Percentiles rank a stretch among this genome's conserved stretches.
phyloP scores from a whole-genome alignment of 1,140 invertebrate genomes.

The Drosophila elegans region DNA sequence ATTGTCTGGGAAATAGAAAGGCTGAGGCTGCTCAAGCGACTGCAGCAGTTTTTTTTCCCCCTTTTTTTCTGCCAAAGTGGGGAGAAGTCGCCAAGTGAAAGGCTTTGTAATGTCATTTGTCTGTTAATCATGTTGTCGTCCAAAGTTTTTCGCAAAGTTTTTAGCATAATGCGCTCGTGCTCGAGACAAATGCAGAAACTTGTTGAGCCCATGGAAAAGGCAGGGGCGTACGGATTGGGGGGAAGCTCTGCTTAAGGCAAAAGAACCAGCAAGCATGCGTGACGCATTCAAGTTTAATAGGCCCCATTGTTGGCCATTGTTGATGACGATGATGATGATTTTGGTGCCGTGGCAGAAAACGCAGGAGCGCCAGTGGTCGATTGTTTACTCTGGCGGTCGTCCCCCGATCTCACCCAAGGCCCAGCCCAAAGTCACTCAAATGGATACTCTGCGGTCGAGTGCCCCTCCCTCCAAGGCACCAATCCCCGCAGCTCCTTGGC shows the following conservation, averaged over 20 bases:
- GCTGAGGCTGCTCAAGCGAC: conserved; percentile 18
- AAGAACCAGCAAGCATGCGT: conserved; percentile 58
- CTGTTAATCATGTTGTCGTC: conserved; percentile 81
- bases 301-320: conserved; percentile 46
- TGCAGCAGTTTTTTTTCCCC: conserved; percentile 13
- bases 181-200: conserved; percentile 69
- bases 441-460: conserved; percentile 57
- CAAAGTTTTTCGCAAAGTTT: conserved; percentile 70
- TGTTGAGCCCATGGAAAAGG: conserved; percentile 54
- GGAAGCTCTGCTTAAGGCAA: background rate
- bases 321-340: conserved; percentile 15
- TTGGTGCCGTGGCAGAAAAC: conserved; percentile 17
- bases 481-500: conserved; percentile 10
- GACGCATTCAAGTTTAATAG: conserved; percentile 75
- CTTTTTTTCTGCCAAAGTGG: conserved; percentile 14
- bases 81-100: conserved; percentile 68
- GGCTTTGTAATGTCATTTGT: conserved; percentile 82
- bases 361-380: conserved; percentile 22
- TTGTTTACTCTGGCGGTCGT: conserved; percentile 34
- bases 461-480: background rate
- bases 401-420: conserved; percentile 5
- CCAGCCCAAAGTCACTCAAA: conserved; percentile 57
- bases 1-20: conserved; percentile 65
- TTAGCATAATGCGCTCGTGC: conserved; percentile 79
- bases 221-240: background rate